Evolutionary conservation across 1,140 invertebrate species (phyloP).

Genomic region (Piezodorus guildinii): DNA sequence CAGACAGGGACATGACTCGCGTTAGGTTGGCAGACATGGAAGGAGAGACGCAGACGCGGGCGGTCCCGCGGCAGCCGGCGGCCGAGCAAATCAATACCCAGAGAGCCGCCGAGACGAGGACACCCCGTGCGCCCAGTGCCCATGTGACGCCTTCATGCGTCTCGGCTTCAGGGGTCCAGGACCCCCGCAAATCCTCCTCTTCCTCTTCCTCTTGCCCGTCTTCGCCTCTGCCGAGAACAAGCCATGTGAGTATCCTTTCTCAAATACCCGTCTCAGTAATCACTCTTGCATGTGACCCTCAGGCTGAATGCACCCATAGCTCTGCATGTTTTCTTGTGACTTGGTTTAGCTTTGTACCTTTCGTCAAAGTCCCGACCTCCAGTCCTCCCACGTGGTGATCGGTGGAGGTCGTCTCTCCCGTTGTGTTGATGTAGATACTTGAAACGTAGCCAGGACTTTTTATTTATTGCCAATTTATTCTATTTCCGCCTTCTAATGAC

Average conservation of each 20-base stretch:
- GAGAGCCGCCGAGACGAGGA: not conserved
- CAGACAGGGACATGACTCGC: not conserved
- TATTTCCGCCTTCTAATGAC: too few relatives aligned
- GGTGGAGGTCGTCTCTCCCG: too few relatives aligned
- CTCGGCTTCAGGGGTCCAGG: slow-evolving; percentile 1
- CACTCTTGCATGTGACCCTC: too few relatives aligned
- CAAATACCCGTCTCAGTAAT: too few relatives aligned
- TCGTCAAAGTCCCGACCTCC: too few relatives aligned
- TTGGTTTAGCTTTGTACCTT: too few relatives aligned
- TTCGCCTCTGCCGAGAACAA: slow-evolving; percentile 1
- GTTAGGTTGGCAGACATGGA: not conserved
- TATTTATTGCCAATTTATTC: too few relatives aligned
- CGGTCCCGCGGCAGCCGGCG: not conserved
- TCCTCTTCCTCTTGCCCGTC: slow-evolving; percentile 1
- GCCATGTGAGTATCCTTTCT: not conserved
- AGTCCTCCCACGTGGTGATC: too few relatives aligned
- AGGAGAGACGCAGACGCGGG: not conserved
- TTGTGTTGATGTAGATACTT: too few relatives aligned
- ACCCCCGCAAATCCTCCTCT: not conserved
- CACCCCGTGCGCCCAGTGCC: not conserved
- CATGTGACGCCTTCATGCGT: slow-evolving; percentile 5
- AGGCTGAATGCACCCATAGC: too few relatives aligned
- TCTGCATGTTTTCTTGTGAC: too few relatives aligned
- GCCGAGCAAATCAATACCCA: not conserved
- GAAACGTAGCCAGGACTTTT: too few relatives aligned